Percentiles rank a stretch among this genome's conserved stretches.
Evolutionary conservation across 2,888 invertebrate species (phyloP).

Genomic region (Mystacides longicornis): DNA sequence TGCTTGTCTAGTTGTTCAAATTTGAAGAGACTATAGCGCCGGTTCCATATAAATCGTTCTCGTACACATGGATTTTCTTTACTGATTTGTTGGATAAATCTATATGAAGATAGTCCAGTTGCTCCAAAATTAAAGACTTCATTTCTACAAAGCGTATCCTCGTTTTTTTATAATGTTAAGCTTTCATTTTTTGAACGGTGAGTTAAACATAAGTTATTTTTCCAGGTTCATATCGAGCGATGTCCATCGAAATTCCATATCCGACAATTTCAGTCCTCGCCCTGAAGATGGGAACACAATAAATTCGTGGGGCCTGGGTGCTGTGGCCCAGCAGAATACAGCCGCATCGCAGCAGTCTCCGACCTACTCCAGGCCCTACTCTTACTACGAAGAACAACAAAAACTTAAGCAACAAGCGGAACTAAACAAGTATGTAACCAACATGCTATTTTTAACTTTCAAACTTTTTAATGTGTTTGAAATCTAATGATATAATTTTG

Average conservation of each 20-base stretch:
- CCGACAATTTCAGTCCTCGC: slow-evolving; percentile 42
- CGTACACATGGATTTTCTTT: no score
- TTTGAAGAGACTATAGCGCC: no score
- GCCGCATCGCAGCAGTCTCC: slow-evolving; percentile 1
- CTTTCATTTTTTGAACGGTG: no score
- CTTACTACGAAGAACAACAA: slow-evolving; percentile 17
- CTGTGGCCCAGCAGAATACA: slow-evolving; percentile 31
- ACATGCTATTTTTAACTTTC: not conserved
- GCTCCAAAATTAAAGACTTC: no score
- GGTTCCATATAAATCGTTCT: no score
- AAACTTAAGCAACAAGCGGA: slow-evolving; percentile 15
- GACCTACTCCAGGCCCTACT: slow-evolving; percentile 9
- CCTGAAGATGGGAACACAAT: slow-evolving; percentile 53
- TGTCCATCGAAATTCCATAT: slow-evolving; percentile 53
- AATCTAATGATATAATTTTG: not conserved
- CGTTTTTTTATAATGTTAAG: no score
- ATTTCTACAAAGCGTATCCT: no score
- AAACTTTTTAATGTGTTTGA: not conserved
- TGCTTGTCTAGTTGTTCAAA: no score
- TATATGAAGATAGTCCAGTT: no score
- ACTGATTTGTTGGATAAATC: no score
- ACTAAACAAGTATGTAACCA: slow-evolving; percentile 10
- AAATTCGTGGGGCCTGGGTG: slow-evolving; percentile 55
- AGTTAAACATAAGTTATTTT: not conserved
- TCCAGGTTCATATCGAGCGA: slow-evolving; percentile 48